Percentiles rank a stretch among this genome's conserved stretches.
phyloP scores from a whole-genome alignment of 2,113 vertebrate species.

The Damaliscus lunatus region DNA sequence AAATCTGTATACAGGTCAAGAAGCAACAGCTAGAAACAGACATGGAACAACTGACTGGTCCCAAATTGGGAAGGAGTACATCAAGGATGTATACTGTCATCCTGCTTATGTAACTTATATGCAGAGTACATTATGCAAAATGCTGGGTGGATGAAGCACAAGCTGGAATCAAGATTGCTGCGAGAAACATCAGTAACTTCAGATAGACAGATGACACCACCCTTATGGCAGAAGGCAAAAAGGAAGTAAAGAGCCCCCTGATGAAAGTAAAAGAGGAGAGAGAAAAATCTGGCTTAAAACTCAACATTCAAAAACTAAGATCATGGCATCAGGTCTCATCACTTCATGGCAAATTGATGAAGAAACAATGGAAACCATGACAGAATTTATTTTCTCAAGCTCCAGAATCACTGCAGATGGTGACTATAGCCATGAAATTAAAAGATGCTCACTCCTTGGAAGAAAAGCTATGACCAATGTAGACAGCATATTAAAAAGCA shows the following conservation, averaged over 20 bases:
- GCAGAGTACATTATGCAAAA: not conserved
- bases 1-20: not conserved
- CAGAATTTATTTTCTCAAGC: not conserved
- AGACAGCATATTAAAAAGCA: not conserved
- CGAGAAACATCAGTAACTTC: not conserved
- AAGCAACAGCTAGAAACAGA: not conserved
- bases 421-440: not conserved
- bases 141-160: not conserved
- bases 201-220: not conserved
- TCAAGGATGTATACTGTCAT: not conserved
- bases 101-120: not conserved
- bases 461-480: not conserved
- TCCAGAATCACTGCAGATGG: not conserved
- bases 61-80: not conserved
- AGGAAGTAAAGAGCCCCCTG: not conserved
- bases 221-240: not conserved
- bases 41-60: not conserved
- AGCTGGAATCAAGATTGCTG: not conserved
- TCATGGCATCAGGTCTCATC: not conserved
- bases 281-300: not conserved
- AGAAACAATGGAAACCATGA: not conserved
- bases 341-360: not conserved
- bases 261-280: not conserved
- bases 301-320: not conserved
- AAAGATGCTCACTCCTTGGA: not conserved